A percentile compares a stretch with the other conserved stretches of the same genome.
Evolutionary conservation across 2,888 invertebrate species (phyloP).

Genomic region (Epiblema foenella): DNA sequence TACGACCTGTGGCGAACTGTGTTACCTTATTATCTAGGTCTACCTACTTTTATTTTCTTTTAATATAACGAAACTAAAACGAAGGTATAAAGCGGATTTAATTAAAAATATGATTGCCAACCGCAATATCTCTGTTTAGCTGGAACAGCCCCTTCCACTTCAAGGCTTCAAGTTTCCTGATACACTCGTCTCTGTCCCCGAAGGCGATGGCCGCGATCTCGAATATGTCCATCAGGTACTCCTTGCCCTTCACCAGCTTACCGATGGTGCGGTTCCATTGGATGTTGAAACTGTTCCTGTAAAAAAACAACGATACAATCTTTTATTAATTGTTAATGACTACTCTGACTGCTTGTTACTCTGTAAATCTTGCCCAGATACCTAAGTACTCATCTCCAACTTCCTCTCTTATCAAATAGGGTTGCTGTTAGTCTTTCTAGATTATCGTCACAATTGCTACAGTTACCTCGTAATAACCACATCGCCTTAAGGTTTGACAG

Average conservation of each 20-base stretch:
- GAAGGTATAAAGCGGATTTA: background rate
- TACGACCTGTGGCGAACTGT: too few relatives aligned
- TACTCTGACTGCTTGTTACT: too few relatives aligned
- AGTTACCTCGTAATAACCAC: too few relatives aligned
- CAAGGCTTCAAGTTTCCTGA: constrained; percentile 90
- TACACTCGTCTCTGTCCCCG: constrained; percentile 92
- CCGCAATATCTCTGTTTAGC: constrained; percentile 86
- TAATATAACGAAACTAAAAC: background rate
- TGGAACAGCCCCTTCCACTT: constrained; percentile 89
- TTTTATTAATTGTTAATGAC: too few relatives aligned
- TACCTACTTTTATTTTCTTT: too few relatives aligned
- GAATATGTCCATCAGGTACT: constrained; percentile 92
- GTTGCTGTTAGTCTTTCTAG: too few relatives aligned
- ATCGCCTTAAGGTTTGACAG: too few relatives aligned
- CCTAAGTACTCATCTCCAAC: too few relatives aligned
- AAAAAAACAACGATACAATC: background rate
- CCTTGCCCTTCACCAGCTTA: constrained; percentile 91
- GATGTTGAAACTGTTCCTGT: constrained; percentile 90
- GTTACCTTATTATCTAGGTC: too few relatives aligned
- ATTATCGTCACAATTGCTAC: too few relatives aligned
- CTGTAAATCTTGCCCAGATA: too few relatives aligned
- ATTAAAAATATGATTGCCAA: constrained; percentile 46
- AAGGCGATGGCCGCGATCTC: constrained; percentile 94
- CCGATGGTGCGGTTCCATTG: constrained; percentile 91
- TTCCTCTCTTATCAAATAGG: too few relatives aligned